Conservation (phyloP, 2,797 vertebrate species). For the Lithobates sylvaticus region DNA sequence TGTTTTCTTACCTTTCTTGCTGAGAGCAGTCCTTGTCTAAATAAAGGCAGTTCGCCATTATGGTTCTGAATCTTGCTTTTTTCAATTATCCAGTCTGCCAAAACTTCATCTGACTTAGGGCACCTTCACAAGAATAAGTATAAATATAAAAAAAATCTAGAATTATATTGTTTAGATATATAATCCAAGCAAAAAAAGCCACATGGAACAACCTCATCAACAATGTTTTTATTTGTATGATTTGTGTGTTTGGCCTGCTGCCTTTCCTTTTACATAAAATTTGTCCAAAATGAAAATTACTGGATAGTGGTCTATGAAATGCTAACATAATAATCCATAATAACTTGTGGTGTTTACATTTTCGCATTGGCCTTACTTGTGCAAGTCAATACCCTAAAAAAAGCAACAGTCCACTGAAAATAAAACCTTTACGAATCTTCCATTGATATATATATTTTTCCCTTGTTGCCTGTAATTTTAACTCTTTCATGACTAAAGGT, state of each 20-base stretch:
- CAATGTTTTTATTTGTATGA: constrained; percentile 51
- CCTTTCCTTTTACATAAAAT: constrained; percentile 6
- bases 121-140: constrained; percentile 52
- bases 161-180: constrained; percentile 25
- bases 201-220: constrained; percentile 39
- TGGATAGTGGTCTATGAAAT: constrained; percentile 1
- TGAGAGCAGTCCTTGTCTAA: constrained; percentile 51
- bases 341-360: not conserved
- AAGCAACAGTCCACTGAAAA: not conserved
- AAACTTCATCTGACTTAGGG: constrained; percentile 26
- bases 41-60: constrained; percentile 57
- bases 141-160: constrained; percentile 43
- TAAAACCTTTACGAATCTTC: not conserved
- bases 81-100: constrained; percentile 52
- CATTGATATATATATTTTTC: too few relatives aligned
- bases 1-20: constrained; percentile 49
- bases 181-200: constrained; percentile 20
- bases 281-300: constrained; percentile 28
- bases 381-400: not conserved
- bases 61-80: constrained; percentile 49
- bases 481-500: too few relatives aligned
- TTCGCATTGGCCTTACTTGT: not conserved
- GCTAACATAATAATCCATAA: constrained; percentile 10
- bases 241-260: constrained; percentile 2
- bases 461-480: too few relatives aligned